These are phyloP conservation scores for Ips nitidus DNA, from an alignment of 1,140 invertebrate species.

Conservation along the genomic window DNA sequence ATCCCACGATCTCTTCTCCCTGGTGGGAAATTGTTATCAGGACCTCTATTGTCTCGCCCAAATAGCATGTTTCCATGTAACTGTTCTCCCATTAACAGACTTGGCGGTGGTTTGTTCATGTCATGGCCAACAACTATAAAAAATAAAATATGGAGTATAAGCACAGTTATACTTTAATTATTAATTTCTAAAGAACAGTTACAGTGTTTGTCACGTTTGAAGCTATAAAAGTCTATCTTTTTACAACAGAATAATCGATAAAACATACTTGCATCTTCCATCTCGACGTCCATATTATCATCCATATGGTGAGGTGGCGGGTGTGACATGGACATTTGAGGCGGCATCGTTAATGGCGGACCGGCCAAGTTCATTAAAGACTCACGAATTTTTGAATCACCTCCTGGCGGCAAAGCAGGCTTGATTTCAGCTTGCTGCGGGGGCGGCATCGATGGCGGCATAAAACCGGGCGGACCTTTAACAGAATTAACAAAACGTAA, in stretches of 20 bases:
- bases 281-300: conserved; percentile 68
- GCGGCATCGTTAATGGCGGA: conserved; percentile 49
- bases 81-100: conserved; percentile 42
- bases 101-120: conserved; percentile 22
- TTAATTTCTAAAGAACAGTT: too few relatives aligned
- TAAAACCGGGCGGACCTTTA: conserved; percentile 55
- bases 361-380: conserved; percentile 41
- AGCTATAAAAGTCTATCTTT: too few relatives aligned
- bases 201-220: too few relatives aligned
- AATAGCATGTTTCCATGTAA: conserved; percentile 46
- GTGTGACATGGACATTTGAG: conserved; percentile 43
- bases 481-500: conserved; percentile 1
- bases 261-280: conserved; percentile 56
- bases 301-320: conserved; percentile 57
- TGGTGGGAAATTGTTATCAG: conserved; percentile 5
- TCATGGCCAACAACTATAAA: not conserved
- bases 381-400: conserved; percentile 40
- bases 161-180: too few relatives aligned
- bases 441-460: conserved; percentile 47
- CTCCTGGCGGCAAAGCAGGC: conserved; percentile 11
- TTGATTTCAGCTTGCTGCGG: conserved; percentile 15
- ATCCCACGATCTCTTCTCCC: conserved; percentile 32
- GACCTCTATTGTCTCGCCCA: conserved; percentile 17
- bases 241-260: not conserved
- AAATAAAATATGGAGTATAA: too few relatives aligned